phyloP scores from a whole-genome alignment of 2,113 vertebrate species.

The Perca flavescens region DNA sequence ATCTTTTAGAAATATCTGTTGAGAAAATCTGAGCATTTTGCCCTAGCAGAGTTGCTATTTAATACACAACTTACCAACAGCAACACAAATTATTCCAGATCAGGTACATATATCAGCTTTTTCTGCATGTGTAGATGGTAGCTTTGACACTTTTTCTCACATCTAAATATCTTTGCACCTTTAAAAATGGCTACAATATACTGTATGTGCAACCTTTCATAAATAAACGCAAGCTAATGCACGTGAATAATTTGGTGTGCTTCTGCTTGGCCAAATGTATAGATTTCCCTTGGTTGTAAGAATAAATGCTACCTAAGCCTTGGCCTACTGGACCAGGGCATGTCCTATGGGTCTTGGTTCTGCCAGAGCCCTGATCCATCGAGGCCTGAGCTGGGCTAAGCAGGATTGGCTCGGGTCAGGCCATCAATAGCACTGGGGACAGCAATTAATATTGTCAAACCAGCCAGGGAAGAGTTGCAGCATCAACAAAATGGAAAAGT shows the following conservation, averaged over 20 bases:
- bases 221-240: not conserved
- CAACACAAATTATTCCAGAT: not conserved
- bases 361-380: conserved; percentile 41
- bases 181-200: not conserved
- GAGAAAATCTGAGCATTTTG: not conserved
- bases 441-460: conserved; percentile 81
- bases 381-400: conserved; percentile 31
- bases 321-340: conserved; percentile 48
- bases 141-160: not conserved
- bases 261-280: conserved; percentile 1
- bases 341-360: conserved; percentile 36
- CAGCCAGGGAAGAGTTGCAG: conserved; percentile 72
- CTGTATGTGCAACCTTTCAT: not conserved
- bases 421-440: conserved; percentile 75
- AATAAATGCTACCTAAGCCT: conserved; percentile 61
- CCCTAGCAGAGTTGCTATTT: not conserved
- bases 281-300: not conserved
- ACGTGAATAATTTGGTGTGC: conserved; percentile 3
- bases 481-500: conserved; percentile 79
- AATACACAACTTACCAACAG: not conserved
- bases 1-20: not conserved
- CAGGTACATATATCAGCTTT: not conserved
- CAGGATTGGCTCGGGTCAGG: conserved; percentile 47
- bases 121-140: not conserved
- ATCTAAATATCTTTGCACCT: not conserved